Evolutionary conservation across 1,140 invertebrate genomes (phyloP), one percentile per base, ranked within the genome.

Genomic region (Limonius californicus): DNA sequence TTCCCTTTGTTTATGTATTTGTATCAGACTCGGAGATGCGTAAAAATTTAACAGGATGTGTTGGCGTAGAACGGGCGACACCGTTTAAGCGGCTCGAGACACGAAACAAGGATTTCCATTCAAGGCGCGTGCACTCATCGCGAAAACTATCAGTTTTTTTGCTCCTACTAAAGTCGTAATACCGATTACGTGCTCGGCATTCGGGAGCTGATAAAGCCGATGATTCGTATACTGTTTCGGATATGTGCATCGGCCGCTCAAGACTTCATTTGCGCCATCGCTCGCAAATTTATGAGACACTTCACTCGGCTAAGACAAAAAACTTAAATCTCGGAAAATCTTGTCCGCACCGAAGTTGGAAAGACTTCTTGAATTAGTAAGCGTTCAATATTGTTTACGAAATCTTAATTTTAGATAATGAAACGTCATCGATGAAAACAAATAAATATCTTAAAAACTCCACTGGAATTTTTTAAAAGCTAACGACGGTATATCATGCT

Each of bases 71-170:
- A 18, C 42, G n/a, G 16, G 45, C 45, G 45, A 50, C 45, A 50
- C 14, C 45, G 14, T 50, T 50, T 50, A 50, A 50, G 35, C 23
- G 2, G 45, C 12, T 50, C 2, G 35, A 50, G 2, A 19, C 16
- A 50, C 20, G 35, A 50, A 18, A 50, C 45, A 14, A 18, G 45
- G 8, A 50, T 50, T 50, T 21, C 45, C 45, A 50, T 50, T 50
- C 45, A 50, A 21, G 45, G 45, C 45, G 16, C 45, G 45, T 50
- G 45, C 16, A 50, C 45, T 19, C 45, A 50, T 50, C 45, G 45
- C 16, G 45, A 50, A 50, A 50, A 50, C 45, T 50, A 50, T 50
- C 45, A 50, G 45, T 50, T 50, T 50, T n/a, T 50, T 50, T 50
- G 45, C 45, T 50, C 45, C 45, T 50, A 50, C 45, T 50, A 50